Base-by-base conservation (phyloP, 2,113 vertebrate genomes). In the Misgurnus mizolepis region DNA sequence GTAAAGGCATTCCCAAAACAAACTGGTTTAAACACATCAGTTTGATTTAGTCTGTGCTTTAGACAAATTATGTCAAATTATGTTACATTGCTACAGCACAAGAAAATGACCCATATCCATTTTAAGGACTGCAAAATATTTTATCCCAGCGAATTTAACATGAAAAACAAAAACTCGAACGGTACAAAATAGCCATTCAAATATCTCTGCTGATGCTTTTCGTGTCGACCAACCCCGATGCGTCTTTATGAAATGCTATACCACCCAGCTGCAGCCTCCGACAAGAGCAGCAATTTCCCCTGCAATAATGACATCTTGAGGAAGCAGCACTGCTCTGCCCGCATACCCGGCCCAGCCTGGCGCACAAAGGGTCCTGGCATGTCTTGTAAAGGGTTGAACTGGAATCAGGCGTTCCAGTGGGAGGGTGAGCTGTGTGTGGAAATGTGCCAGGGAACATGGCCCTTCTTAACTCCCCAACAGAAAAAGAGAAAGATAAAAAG, bases 391-490 rank as follows among this genome's bases (percentile, higher is more conserved):
- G 80, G 86, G 85, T 77, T 85, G 67, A 81, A 86, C 82, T 68
- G 53, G 85, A 86, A 88, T 86, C 83, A 81, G 82, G 78, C 82
- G 75, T 68, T 77, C 75, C 76, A 82, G 90, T 89, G 91, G 86
- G 81, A 80, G 78, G 78, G 70, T 78, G 90, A 92, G 86, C 84
- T 0, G 9, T 88, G 88, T 83, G 85, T 91, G 89, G 91, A 86
- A 17, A 4, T 7, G 41, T 91, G 89, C 90, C 92, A 89, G 83
- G 80, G 88, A 91, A 87, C 91, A 90, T 79, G 89, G 85, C 85
- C 88, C 90, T 91, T 93, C 85, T 85, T 91, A 89, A 85, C 85
- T 88, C 87, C 82, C 84, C 76, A 78, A 85, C 84, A 81, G 88
- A 88, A 92, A 87, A 86, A 93, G 81, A 84, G 80, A 84, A 41